Conservation (phyloP, 1,140 invertebrate genomes). For the Heliothis virescens region DNA sequence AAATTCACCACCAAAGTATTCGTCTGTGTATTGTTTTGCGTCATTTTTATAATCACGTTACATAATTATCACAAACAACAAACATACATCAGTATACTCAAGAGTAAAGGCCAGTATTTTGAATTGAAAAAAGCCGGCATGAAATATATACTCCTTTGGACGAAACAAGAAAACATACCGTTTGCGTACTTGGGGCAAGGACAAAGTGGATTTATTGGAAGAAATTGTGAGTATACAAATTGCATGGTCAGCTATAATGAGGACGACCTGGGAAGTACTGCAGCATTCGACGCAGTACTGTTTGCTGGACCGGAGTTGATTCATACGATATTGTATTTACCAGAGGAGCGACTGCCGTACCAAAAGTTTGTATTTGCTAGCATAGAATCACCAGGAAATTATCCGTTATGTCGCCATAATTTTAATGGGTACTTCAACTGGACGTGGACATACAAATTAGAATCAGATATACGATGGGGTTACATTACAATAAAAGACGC, state of each 20-base stretch:
- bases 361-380: slow-evolving; percentile 79
- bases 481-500: slow-evolving; percentile 76
- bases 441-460: slow-evolving; percentile 89
- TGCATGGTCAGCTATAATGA: slow-evolving; percentile 67
- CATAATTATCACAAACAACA: not conserved
- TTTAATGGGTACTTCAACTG: slow-evolving; percentile 87
- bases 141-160: slow-evolving; percentile 70
- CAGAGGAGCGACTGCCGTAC: slow-evolving; percentile 53
- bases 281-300: slow-evolving; percentile 66
- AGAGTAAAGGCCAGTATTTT: not conserved
- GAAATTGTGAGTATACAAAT: slow-evolving; percentile 64
- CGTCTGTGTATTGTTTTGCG: not conserved
- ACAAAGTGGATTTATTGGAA: slow-evolving; percentile 59
- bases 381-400: slow-evolving; percentile 75
- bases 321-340: slow-evolving; percentile 54
- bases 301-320: slow-evolving; percentile 69
- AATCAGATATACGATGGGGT: slow-evolving; percentile 88
- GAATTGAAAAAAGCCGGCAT: slow-evolving; percentile 48
- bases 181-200: slow-evolving; percentile 65
- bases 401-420: slow-evolving; percentile 61
- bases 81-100: not conserved
- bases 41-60: slow-evolving; percentile 6
- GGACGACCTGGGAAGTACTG: slow-evolving; percentile 53
- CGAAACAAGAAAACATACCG: slow-evolving; percentile 57
- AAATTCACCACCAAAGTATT: slow-evolving; percentile 7